Conservation (phyloP, 2,888 invertebrate species). For the Allolobophora icterica region DNA sequence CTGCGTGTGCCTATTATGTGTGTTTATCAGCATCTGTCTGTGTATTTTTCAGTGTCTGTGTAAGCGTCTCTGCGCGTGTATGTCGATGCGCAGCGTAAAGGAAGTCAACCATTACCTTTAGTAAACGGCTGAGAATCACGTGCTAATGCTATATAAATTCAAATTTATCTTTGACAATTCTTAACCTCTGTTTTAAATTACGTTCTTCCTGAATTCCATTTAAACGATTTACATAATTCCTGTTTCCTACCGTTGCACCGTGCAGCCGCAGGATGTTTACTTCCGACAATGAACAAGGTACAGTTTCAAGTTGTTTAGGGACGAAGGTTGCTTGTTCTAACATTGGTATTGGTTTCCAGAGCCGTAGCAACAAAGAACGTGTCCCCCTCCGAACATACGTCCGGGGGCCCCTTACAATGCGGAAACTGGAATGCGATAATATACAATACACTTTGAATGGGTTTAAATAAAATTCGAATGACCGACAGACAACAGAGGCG, state of each 20-base stretch:
- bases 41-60: no score
- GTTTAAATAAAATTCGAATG: no score
- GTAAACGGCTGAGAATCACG: neutral
- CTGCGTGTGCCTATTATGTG: no score
- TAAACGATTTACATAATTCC: neutral
- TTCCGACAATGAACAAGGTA: neutral
- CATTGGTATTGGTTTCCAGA: no score
- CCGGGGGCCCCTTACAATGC: no score
- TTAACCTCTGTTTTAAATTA: constrained; percentile 8
- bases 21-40: no score
- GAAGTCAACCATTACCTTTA: neutral
- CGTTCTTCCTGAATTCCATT: neutral
- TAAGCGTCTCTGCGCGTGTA: neutral
- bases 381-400: no score
- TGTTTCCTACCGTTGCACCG: neutral
- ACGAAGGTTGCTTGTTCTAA: neutral
- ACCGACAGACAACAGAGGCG: no score
- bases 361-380: no score
- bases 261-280: neutral
- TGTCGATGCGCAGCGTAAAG: neutral
- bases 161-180: neutral
- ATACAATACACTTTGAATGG: no score
- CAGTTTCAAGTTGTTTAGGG: neutral
- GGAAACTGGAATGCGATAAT: no score
- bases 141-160: neutral